A percentile compares a stretch with the other conserved stretches of the same genome.
Evolutionary conservation across 92 coral and sea anemone species (phyloP).

Genomic region (Parazoanthus atlanticus): DNA sequence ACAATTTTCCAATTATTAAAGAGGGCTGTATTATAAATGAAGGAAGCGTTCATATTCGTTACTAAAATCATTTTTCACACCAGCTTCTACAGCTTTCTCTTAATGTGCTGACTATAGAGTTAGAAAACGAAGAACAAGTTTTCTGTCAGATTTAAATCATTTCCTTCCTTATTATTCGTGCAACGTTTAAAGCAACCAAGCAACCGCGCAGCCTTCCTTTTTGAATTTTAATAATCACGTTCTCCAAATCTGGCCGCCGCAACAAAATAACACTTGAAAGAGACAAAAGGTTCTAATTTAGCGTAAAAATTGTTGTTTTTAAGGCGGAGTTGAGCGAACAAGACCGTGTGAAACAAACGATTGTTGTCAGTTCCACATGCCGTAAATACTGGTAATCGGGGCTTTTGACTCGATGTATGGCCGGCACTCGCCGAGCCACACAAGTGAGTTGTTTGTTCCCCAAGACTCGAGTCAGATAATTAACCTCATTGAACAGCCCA

Average conservation of each 20-base stretch:
- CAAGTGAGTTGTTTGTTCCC: slow-evolving; percentile 9
- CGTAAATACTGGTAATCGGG: background rate
- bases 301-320: background rate
- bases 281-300: slow-evolving; percentile 15
- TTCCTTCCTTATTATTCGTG: background rate
- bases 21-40: background rate
- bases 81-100: background rate
- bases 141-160: background rate
- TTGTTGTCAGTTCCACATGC: background rate
- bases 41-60: background rate
- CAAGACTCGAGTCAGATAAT: background rate
- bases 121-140: background rate
- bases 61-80: background rate
- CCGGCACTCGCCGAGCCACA: background rate
- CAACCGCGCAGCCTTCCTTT: background rate
- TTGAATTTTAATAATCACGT: background rate
- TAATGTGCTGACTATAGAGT: background rate
- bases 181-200: background rate
- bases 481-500: background rate
- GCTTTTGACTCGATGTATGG: background rate
- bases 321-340: slow-evolving; percentile 26
- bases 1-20: background rate
- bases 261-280: background rate
- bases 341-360: background rate
- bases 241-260: background rate